Conservation (phyloP, 2,888 invertebrate genomes). For the Liposcelis brunnea region DNA sequence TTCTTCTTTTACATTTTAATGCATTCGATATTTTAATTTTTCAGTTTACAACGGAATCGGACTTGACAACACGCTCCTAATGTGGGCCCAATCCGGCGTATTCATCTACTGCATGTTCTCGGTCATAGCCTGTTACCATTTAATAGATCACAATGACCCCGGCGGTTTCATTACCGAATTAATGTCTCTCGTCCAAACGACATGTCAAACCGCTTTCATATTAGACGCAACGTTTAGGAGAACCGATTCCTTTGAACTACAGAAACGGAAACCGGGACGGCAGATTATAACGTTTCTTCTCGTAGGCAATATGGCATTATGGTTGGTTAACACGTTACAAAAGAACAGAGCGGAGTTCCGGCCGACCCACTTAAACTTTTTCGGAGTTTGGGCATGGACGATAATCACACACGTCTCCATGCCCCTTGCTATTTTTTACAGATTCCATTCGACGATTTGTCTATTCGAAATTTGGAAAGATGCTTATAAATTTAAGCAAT, state of each 20-base stretch:
- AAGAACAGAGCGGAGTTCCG: conserved; percentile 69
- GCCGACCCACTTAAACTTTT: conserved; percentile 64
- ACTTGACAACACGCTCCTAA: conserved; percentile 62
- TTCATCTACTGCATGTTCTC: conserved; percentile 78
- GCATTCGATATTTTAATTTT: conserved; percentile 11
- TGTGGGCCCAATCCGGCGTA: conserved; percentile 76
- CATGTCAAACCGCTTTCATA: conserved; percentile 62
- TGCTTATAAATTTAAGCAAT: conserved; percentile 56
- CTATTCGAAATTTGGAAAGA: conserved; percentile 86
- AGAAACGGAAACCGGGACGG: conserved; percentile 26
- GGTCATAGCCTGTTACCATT: conserved; percentile 59
- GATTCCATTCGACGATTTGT: conserved; percentile 84
- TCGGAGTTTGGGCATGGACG: conserved; percentile 80
- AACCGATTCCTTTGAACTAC: conserved; percentile 22
- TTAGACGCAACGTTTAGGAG: conserved; percentile 27
- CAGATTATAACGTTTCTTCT: conserved; percentile 29
- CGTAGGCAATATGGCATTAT: conserved; percentile 23
- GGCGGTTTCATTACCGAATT: conserved; percentile 55
- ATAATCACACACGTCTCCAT: conserved; percentile 78
- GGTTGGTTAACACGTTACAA: conserved; percentile 48
- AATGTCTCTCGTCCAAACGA: conserved; percentile 59
- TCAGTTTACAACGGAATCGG: conserved; percentile 24
- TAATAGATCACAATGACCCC: conserved; percentile 24
- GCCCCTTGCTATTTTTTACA: conserved; percentile 76
- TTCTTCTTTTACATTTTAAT: not conserved